Evolutionary conservation across 2,888 invertebrate species (phyloP).

Genomic region (Caenorhabditis uteleia): DNA sequence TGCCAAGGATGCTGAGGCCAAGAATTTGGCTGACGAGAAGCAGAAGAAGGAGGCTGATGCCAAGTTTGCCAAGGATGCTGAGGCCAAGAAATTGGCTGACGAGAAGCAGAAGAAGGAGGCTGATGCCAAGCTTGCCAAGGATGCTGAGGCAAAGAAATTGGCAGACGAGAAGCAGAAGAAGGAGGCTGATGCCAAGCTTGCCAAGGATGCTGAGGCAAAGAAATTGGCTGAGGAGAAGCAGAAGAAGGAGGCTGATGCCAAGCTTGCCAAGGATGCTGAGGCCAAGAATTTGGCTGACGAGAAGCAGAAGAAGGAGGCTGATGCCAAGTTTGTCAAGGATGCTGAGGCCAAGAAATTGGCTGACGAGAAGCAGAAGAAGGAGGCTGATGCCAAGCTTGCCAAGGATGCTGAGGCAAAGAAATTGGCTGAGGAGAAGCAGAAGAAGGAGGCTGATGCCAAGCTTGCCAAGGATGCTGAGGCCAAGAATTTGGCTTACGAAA

Average conservation of each 20-base stretch:
- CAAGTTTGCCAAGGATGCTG: neutral
- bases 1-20: neutral
- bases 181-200: constrained; percentile 3
- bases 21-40: constrained; percentile 2
- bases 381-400: constrained; percentile 4
- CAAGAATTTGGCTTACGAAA: neutral
- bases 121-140: constrained; percentile 12
- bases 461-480: no score
- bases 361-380: constrained; percentile 7
- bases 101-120: constrained; percentile 9
- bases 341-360: constrained; percentile 5
- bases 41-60: neutral
- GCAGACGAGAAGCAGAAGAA: constrained; percentile 20
- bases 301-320: constrained; percentile 5
- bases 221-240: constrained; percentile 8
- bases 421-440: constrained; percentile 34
- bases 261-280: neutral
- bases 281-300: constrained; percentile 2
- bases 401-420: constrained; percentile 29
- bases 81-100: neutral
- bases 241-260: constrained; percentile 6
- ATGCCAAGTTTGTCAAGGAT: no score
- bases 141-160: constrained; percentile 17
- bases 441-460: constrained; percentile 15
- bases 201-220: constrained; percentile 2